phyloP scores from a whole-genome alignment of 2,113 vertebrate genomes.

The Cranoglanis bouderius region DNA sequence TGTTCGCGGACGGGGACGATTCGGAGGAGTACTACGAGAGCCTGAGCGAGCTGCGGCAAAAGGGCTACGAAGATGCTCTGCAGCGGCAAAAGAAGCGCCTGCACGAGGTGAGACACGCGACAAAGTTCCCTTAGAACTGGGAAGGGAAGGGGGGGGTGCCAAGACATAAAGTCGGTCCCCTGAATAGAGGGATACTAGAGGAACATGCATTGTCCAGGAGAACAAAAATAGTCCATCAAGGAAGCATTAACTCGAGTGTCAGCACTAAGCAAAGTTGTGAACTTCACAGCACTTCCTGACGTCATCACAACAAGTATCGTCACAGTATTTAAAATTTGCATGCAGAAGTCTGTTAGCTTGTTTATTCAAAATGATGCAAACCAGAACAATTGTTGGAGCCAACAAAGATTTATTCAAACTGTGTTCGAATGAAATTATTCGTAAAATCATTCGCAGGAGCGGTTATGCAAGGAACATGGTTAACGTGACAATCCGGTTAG shows the following conservation, averaged over 20 bases:
- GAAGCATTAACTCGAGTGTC: background rate
- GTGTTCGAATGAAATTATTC: background rate
- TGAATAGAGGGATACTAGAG: background rate
- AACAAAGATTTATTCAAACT: background rate
- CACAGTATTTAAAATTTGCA: background rate
- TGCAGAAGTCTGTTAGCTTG: background rate
- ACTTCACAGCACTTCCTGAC: background rate
- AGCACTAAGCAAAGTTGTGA: background rate
- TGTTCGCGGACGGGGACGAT: slow-evolving; percentile 90
- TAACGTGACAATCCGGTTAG: background rate
- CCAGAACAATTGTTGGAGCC: background rate
- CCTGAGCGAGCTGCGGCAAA: slow-evolving; percentile 89
- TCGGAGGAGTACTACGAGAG: slow-evolving; percentile 97
- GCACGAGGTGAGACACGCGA: slow-evolving; percentile 81
- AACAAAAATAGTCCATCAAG: background rate
- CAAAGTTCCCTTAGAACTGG: background rate
- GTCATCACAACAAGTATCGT: background rate
- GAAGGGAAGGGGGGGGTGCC: background rate
- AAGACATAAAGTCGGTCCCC: background rate
- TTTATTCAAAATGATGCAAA: background rate
- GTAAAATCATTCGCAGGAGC: background rate
- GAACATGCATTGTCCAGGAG: background rate
- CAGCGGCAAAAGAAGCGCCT: slow-evolving; percentile 83
- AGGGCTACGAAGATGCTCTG: slow-evolving; percentile 92
- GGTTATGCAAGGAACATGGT: too few species aligned